phyloP scores from a whole-genome alignment of 1,140 invertebrate species.

The Globodera ellingtonae region DNA sequence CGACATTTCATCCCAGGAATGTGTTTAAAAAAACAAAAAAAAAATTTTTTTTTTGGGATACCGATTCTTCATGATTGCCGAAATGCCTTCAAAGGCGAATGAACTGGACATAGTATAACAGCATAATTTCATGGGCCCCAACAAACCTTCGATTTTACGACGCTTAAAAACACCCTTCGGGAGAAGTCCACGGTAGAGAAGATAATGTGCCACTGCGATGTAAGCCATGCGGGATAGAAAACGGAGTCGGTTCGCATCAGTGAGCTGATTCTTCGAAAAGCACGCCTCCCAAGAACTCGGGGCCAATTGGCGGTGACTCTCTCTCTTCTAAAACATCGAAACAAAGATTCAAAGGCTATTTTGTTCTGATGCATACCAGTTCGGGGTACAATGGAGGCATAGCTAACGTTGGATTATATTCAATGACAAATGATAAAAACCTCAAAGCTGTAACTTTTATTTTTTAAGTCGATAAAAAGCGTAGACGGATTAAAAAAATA shows the following conservation, averaged over 20 bases:
- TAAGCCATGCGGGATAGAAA: constrained; percentile 40
- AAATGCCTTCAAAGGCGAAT: no score
- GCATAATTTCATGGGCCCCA: no score
- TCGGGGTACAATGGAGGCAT: neutral
- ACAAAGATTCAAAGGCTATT: neutral
- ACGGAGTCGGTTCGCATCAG: constrained; percentile 20
- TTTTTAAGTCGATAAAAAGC: no score
- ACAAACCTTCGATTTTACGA: constrained; percentile 6
- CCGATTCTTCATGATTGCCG: no score
- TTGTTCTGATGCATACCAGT: neutral
- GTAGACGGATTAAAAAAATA: no score
- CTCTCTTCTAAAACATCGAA: neutral
- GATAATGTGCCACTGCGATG: constrained; percentile 42
- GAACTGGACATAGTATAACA: constrained; percentile 10
- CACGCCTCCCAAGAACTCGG: constrained; percentile 18
- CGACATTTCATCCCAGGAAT: no score
- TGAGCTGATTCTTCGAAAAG: constrained; percentile 22
- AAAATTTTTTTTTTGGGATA: no score
- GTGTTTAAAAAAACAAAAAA: no score
- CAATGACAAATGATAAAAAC: no score
- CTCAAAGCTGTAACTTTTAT: no score
- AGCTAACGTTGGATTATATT: no score
- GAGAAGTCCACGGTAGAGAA: constrained; percentile 33
- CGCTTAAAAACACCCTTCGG: constrained; percentile 33
- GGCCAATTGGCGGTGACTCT: neutral